Base-by-base conservation (phyloP, 2,113 vertebrate genomes). In the Miniopterus natalensis region DNA sequence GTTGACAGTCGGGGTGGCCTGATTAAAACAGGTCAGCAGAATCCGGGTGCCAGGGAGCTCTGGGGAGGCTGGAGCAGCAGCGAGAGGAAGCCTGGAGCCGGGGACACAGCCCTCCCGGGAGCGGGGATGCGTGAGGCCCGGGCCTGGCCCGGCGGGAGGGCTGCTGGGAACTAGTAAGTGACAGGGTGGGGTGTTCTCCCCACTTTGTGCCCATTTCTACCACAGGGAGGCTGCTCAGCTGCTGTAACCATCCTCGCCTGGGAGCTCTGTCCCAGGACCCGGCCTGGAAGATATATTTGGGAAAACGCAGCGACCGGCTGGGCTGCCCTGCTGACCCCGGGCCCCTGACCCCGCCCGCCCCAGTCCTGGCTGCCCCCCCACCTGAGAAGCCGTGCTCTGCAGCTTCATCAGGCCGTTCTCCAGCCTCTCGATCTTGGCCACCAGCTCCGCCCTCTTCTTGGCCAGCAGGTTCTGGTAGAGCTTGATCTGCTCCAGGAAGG, bases 401-500 rank as follows among this genome's bases (percentile, higher is more conserved):
- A 99, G 98, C 93, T 99, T 99, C 53, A 61, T 93, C 84, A 99
- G 95, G 27, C 98, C 98, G 2, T 98, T 99, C 97, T 99, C 98
- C 95, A 99, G 97, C 90, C 98, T 90, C 25, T 99, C 97, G 0
- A 98, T 98, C 88, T 97, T 99, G 96, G 97, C 96, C 0, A 95
- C 92, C n/a, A 99, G 98, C 45, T 98, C 98, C 2, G 7, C 90
- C 31, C 97, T 96, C 95, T 99, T 98, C 81, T 90, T 98, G 0
- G 95, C 75, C 25, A 99, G 98, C 85, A 99, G 97, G 81, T 77
- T 98, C 97, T 99, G 98, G 90, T 99, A 99, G 5, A 99, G 98
- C 17, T 98, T 98, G 94, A 99, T 99, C 97, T 98, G 98, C 96
- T 99, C 98, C 96, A 99, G 96, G 73, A 99, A 99, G 85, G 98